These are phyloP conservation scores for Eucriotettix oculatus DNA, from an alignment of 2,888 invertebrate species.

Conservation along the genomic window DNA sequence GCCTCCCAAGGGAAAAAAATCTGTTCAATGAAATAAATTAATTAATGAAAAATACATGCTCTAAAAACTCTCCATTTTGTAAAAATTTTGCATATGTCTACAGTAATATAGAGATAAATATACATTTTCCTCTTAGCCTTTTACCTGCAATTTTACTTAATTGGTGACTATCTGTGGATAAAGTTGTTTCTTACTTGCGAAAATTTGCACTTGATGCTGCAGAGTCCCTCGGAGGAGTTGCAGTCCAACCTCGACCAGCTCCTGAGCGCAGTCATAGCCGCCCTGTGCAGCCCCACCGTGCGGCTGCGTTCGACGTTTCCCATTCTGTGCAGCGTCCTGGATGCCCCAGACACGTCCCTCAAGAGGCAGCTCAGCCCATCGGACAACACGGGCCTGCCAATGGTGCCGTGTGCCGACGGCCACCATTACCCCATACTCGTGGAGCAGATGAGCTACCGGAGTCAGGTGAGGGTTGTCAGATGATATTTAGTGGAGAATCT, in stretches of 20 bases:
- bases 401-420: conserved; percentile 47
- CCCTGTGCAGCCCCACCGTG: conserved; percentile 63
- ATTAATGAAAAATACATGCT: too few species aligned
- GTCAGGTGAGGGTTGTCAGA: conserved; percentile 20
- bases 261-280: conserved; percentile 65
- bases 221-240: background rate
- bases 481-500: background rate
- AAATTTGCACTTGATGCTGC: background rate
- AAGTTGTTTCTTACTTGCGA: background rate
- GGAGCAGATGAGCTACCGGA: conserved; percentile 60
- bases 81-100: too few species aligned
- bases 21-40: too few species aligned
- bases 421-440: conserved; percentile 61
- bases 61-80: too few species aligned
- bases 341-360: conserved; percentile 27
- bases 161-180: too few species aligned
- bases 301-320: conserved; percentile 60
- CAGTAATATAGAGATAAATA: too few species aligned
- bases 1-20: too few species aligned
- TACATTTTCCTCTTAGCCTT: too few species aligned
- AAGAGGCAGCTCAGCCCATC: conserved; percentile 45
- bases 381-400: conserved; percentile 48
- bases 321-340: conserved; percentile 35
- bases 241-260: conserved; percentile 32
- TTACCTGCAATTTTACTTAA: too few species aligned